Evolutionary conservation across 2,113 vertebrate species (phyloP).

Genomic region (Phalacrocorax brasilianus): DNA sequence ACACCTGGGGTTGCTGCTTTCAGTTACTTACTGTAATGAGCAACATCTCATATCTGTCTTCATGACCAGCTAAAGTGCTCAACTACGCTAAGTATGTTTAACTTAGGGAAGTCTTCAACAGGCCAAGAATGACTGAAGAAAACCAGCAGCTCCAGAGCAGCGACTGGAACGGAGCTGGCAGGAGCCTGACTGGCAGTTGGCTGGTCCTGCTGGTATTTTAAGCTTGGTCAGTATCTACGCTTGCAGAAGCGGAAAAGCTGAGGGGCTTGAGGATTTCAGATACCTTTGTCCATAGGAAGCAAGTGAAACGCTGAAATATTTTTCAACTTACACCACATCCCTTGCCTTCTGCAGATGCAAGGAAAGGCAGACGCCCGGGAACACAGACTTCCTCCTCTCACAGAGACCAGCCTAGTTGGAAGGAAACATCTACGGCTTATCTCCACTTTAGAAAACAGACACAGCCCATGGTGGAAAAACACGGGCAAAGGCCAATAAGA

Average conservation of each 20-base stretch:
- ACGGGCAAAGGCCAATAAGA: background rate
- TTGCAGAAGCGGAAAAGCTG: background rate
- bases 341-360: background rate
- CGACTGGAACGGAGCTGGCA: background rate
- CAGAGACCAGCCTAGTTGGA: background rate
- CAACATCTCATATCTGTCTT: background rate
- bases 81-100: background rate
- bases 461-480: background rate
- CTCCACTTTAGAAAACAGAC: background rate
- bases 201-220: background rate
- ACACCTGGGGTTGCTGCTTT: background rate
- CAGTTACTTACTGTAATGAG: background rate
- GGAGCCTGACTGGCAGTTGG: background rate
- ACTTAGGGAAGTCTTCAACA: background rate
- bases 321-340: background rate
- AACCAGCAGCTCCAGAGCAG: background rate
- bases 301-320: background rate
- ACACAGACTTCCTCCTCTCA: background rate
- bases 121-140: background rate
- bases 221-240: background rate
- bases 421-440: slow-evolving; percentile 16
- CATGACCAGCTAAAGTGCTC: accelerated
- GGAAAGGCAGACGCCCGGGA: background rate
- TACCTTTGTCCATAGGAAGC: background rate
- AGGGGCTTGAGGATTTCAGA: background rate